Base-by-base conservation (phyloP, 1,140 invertebrate species). In the Proctacanthus coquilletti region DNA sequence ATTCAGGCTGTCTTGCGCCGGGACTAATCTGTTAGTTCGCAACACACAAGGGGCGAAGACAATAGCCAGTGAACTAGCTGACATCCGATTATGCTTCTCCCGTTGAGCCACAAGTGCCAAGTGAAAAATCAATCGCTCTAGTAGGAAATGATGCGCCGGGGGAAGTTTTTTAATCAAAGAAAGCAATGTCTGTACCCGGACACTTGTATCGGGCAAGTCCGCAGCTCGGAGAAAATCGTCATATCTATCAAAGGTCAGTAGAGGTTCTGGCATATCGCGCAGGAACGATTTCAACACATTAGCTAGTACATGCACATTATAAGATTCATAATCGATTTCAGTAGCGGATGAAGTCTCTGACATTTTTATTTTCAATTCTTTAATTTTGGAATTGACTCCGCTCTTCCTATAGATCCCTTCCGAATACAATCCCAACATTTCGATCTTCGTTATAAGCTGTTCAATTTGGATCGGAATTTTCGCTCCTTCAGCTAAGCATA, bases 11-110 rank as follows among this genome's bases (percentile, higher is more conserved):
- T 89, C 88, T 61, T 94, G 89, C 11, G 87, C 88, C 20, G 85
- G 84, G 35, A 91, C 69, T 31, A 74, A 60, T 54, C 85, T 79
- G 58, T 84, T 84, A 21, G 86, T 87, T 34, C 88, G 69, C 39
- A 96, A 64, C 36, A 96, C 83, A 61, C 88, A 94, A 5, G 92
- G 92, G 9, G 89, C 88, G 65, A 95, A 95, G 31, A 96, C 86
- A 45, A 95, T 92, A 13, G 92, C 86, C 36, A 97, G 62, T 27
- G 86, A 84, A 48, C 84, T 84, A 0, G 85, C 70, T 44, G 79
- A 85, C 92, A 97, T 97, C 40, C 85, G 75, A 62, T 95, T 96
- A 39, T 79, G 77, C 21, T 84, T 70, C 63, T 94, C 88, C 48
- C 87, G 77, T 13, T 80, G 63, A 0, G 86, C 85, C 2, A 94